phyloP scores from a whole-genome alignment of 1,140 invertebrate species.

The Saccostrea echinata region DNA sequence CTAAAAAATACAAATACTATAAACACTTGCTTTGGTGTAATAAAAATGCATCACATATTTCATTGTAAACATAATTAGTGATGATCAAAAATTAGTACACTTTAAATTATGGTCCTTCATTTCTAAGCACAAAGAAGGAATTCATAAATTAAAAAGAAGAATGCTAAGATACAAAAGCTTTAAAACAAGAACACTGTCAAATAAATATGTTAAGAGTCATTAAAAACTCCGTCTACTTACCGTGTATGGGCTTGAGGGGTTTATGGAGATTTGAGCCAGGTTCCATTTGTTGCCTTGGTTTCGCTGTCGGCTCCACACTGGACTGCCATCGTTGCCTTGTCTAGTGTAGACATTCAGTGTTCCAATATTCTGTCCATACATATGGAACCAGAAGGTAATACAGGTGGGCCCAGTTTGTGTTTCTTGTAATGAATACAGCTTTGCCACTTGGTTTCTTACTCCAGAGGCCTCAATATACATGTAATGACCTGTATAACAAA shows the following conservation, averaged over 20 bases:
- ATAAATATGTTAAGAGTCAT: too few species aligned
- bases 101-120: too few species aligned
- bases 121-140: too few species aligned
- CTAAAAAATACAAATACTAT: too few species aligned
- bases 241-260: constrained; percentile 45
- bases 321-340: constrained; percentile 52
- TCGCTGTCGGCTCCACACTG: constrained; percentile 68
- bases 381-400: constrained; percentile 86
- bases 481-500: constrained; percentile 66
- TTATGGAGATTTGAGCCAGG: constrained; percentile 62
- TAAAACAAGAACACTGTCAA: too few species aligned
- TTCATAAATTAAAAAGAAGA: too few species aligned
- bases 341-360: constrained; percentile 66
- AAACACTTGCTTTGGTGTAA: background rate
- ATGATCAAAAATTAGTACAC: too few species aligned
- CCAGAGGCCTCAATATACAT: constrained; percentile 73
- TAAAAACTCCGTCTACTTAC: constrained; percentile 38
- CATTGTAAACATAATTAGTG: too few species aligned
- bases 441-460: constrained; percentile 65
- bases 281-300: constrained; percentile 76
- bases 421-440: constrained; percentile 49
- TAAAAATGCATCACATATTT: background rate
- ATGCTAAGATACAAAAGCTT: too few species aligned
- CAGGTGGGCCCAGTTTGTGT: constrained; percentile 54
- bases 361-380: constrained; percentile 83